phyloP scores from a whole-genome alignment of 2,113 vertebrate species.

The Etheostoma spectabile region DNA sequence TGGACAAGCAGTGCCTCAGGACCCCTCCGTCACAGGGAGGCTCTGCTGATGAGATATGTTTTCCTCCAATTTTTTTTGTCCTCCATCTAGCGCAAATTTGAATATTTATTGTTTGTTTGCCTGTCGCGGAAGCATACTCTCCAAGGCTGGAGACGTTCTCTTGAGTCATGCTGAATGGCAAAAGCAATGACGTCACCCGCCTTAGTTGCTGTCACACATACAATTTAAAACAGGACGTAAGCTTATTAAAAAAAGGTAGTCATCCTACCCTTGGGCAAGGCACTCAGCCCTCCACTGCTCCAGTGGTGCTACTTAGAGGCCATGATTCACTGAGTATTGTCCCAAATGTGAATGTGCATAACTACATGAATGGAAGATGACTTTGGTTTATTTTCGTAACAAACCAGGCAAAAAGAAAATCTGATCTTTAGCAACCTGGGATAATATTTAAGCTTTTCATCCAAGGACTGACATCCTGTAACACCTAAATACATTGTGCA shows the following conservation, averaged over 20 bases:
- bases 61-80: conserved; percentile 4
- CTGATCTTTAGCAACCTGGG: not conserved
- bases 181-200: conserved; percentile 39
- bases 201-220: conserved; percentile 27
- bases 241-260: conserved; percentile 8
- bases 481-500: not conserved
- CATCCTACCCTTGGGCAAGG: conserved; percentile 16
- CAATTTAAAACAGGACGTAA: conserved; percentile 25
- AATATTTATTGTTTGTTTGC: conserved; percentile 46
- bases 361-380: conserved; percentile 16
- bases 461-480: not conserved
- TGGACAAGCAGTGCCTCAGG: conserved; percentile 53
- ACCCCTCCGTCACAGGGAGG: conserved; percentile 24
- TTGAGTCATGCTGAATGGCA: conserved; percentile 38
- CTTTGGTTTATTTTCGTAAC: not conserved
- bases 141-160: conserved; percentile 10
- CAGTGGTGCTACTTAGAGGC: not conserved
- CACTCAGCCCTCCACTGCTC: conserved; percentile 6
- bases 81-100: conserved; percentile 7
- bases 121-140: conserved; percentile 25
- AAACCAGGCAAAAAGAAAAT: not conserved
- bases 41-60: conserved; percentile 20
- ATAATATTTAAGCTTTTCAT: conserved; percentile 1
- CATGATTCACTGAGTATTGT: conserved; percentile 30
- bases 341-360: conserved; percentile 8